Percentiles rank a stretch among this genome's conserved stretches.
Conservation (phyloP, 2,888 invertebrate genomes). For the Athalia rosae region DNA sequence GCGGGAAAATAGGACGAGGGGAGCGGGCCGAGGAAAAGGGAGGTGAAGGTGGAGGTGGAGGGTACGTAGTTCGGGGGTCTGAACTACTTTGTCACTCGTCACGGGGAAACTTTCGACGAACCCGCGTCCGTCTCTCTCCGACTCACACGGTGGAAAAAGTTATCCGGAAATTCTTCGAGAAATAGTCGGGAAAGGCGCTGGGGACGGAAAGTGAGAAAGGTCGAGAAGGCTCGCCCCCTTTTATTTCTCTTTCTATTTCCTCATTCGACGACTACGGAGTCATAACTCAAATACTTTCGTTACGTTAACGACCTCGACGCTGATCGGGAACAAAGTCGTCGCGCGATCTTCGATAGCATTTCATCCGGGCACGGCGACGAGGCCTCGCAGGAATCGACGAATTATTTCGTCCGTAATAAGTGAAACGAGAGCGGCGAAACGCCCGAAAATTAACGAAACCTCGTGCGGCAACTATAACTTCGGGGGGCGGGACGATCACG, state of each 20-base stretch:
- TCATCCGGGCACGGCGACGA: too few species aligned
- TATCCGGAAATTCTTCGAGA: slow-evolving; percentile 28
- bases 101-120: slow-evolving; percentile 14
- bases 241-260: background rate
- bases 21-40: slow-evolving; percentile 17
- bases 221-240: background rate
- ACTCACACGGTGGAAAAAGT: slow-evolving; percentile 50
- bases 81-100: slow-evolving; percentile 44
- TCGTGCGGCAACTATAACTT: too few species aligned
- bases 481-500: too few species aligned
- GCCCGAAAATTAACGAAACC: too few species aligned
- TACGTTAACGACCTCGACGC: slow-evolving; percentile 5
- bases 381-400: too few species aligned
- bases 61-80: slow-evolving; percentile 44
- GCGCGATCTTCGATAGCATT: background rate
- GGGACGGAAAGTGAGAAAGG: background rate
- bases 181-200: slow-evolving; percentile 12
- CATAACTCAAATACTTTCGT: slow-evolving; percentile 18
- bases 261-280: background rate
- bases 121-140: background rate
- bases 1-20: slow-evolving; percentile 33
- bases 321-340: background rate
- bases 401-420: too few species aligned
- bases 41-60: slow-evolving; percentile 22
- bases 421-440: too few species aligned